Evolutionary conservation across 1,140 invertebrate genomes (phyloP).

Genomic region (Drosophila navojoa): DNA sequence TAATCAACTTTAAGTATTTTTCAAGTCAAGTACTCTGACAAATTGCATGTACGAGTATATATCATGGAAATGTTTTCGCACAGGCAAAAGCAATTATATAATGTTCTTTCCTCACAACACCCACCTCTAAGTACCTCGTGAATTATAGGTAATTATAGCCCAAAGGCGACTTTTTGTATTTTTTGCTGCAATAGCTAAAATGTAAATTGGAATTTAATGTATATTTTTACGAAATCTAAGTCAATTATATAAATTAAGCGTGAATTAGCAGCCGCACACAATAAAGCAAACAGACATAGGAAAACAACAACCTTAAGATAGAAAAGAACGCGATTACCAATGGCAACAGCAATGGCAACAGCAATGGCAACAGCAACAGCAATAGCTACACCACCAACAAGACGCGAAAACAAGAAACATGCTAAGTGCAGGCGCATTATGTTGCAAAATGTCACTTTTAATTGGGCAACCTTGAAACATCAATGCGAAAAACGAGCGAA

Average conservation of each 20-base stretch:
- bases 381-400: slow-evolving; percentile 10
- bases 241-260: slow-evolving; percentile 80
- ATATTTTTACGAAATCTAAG: slow-evolving; percentile 73
- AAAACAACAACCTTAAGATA: slow-evolving; percentile 37
- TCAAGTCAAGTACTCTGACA: background rate
- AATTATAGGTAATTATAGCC: slow-evolving; percentile 42
- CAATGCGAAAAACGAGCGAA: slow-evolving; percentile 81
- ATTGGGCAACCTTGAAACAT: slow-evolving; percentile 81
- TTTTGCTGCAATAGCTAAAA: slow-evolving; percentile 51
- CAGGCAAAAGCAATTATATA: slow-evolving; percentile 8
- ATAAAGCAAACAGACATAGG: slow-evolving; percentile 31
- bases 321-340: slow-evolving; percentile 32
- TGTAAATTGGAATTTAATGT: slow-evolving; percentile 74
- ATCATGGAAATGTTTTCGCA: background rate
- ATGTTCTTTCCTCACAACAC: slow-evolving; percentile 20
- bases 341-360: background rate
- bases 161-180: slow-evolving; percentile 35
- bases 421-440: slow-evolving; percentile 81
- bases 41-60: background rate
- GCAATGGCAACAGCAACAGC: background rate
- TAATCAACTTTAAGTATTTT: background rate
- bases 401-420: slow-evolving; percentile 67
- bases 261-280: slow-evolving; percentile 59
- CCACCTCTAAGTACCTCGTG: slow-evolving; percentile 30
- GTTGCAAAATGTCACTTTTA: slow-evolving; percentile 82